Evolutionary conservation across 37 sponge, comb jelly and placozoan genomes (phyloP).

Genomic region (Amphimedon queenslandica): DNA sequence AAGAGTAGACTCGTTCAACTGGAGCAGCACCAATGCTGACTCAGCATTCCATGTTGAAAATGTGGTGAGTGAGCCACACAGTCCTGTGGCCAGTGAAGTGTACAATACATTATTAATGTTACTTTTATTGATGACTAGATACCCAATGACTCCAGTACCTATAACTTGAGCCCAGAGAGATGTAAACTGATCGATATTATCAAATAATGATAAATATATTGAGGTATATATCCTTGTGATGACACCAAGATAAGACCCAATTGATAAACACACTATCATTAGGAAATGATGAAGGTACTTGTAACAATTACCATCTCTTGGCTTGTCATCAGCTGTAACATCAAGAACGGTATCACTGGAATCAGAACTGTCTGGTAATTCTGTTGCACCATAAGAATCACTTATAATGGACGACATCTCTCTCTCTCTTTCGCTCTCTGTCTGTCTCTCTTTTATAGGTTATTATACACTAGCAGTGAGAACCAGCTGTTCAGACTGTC

Average conservation of each 20-base stretch:
- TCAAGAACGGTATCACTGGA: too few species aligned
- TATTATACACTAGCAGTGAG: background rate
- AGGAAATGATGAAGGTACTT: background rate
- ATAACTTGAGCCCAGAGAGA: slow-evolving; percentile 52
- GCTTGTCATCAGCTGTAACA: too few species aligned
- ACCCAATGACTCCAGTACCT: slow-evolving; percentile 52
- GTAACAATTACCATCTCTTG: too few species aligned
- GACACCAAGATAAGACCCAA: slow-evolving; percentile 39
- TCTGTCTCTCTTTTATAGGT: too few species aligned
- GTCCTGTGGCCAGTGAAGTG: slow-evolving; percentile 48
- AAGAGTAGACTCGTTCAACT: background rate
- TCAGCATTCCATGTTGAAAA: slow-evolving; percentile 68
- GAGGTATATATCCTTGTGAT: slow-evolving; percentile 27
- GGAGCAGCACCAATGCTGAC: slow-evolving; percentile 25
- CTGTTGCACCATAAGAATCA: too few species aligned
- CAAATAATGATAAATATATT: slow-evolving; percentile 18
- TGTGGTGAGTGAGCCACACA: slow-evolving; percentile 68
- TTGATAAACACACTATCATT: background rate
- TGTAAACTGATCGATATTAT: slow-evolving; percentile 41
- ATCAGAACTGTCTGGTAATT: too few species aligned
- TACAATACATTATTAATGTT: slow-evolving; percentile 18
- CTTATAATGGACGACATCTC: too few species aligned
- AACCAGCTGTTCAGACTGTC: background rate
- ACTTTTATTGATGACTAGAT: slow-evolving; percentile 18
- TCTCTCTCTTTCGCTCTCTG: too few species aligned